Evolutionary conservation across 35 echinoderm and acorn worm genomes (phyloP).

Genomic region (Heliocidaris erythrogramma): DNA sequence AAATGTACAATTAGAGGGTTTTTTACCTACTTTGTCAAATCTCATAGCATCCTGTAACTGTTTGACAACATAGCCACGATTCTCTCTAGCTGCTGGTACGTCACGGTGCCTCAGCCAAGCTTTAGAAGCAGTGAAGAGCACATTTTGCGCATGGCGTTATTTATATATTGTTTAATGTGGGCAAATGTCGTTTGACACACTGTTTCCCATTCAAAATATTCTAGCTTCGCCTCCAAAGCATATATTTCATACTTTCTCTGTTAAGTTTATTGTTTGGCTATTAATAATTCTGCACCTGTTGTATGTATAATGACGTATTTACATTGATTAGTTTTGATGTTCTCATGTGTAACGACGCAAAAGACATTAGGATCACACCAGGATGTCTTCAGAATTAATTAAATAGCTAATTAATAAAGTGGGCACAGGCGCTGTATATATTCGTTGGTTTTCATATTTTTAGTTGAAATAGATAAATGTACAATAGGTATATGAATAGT

Average conservation of each 20-base stretch:
- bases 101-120: too few relatives aligned
- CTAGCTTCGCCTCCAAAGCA: not conserved
- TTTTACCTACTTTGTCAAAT: too few relatives aligned
- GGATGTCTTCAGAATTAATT: not conserved
- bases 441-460: not conserved
- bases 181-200: too few relatives aligned
- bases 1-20: too few relatives aligned
- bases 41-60: too few relatives aligned
- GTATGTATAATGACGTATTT: not conserved
- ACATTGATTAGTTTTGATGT: not conserved
- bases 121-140: too few relatives aligned
- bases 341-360: not conserved
- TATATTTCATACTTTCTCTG: not conserved
- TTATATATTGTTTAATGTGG: too few relatives aligned
- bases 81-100: too few relatives aligned
- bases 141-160: too few relatives aligned
- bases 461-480: too few relatives aligned
- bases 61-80: too few relatives aligned
- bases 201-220: not conserved
- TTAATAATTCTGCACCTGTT: not conserved
- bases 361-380: not conserved
- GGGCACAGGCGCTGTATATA: not conserved
- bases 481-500: too few relatives aligned
- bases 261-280: not conserved
- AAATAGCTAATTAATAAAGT: not conserved